Evolutionary conservation across 30 jellyfish, hydroid and myxozoan genomes (phyloP).

Genomic region (Morbakka virulenta): DNA sequence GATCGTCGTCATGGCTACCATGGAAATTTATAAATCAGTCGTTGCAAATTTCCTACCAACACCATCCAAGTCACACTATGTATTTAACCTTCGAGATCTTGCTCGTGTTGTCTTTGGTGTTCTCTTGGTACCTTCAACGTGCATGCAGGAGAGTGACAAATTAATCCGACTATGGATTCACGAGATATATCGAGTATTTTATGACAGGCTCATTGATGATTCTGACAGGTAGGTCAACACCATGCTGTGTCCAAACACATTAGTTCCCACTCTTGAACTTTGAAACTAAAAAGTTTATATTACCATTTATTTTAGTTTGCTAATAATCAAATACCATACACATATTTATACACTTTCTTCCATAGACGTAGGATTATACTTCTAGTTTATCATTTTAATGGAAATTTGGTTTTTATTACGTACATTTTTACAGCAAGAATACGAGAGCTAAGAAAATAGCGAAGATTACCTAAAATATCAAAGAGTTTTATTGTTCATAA

Average conservation of each 20-base stretch:
- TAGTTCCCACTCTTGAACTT: background rate
- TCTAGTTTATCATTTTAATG: too few species aligned
- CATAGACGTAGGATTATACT: too few species aligned
- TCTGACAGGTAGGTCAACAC: conserved; percentile 54
- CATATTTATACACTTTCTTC: too few species aligned
- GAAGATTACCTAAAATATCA: too few species aligned
- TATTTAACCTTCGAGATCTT: conserved; percentile 91
- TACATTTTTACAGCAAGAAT: too few species aligned
- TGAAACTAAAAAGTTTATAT: background rate
- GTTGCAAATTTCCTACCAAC: conserved; percentile 89
- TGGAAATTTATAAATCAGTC: conserved; percentile 95
- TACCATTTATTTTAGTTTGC: background rate
- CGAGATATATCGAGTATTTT: conserved; percentile 94
- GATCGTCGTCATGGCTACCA: conserved; percentile 98
- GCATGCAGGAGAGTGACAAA: conserved; percentile 85
- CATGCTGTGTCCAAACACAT: too few species aligned
- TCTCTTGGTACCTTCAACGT: conserved; percentile 86
- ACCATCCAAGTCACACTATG: conserved; percentile 96
- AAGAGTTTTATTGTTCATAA: too few species aligned
- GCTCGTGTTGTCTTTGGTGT: conserved; percentile 97
- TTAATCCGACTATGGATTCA: conserved; percentile 96
- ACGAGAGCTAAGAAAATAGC: too few species aligned
- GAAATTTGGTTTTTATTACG: too few species aligned
- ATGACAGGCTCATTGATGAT: conserved; percentile 93
- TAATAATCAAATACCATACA: background rate